Evolutionary conservation across 2,888 invertebrate species (phyloP).

Genomic region (Aphodius granarius): DNA sequence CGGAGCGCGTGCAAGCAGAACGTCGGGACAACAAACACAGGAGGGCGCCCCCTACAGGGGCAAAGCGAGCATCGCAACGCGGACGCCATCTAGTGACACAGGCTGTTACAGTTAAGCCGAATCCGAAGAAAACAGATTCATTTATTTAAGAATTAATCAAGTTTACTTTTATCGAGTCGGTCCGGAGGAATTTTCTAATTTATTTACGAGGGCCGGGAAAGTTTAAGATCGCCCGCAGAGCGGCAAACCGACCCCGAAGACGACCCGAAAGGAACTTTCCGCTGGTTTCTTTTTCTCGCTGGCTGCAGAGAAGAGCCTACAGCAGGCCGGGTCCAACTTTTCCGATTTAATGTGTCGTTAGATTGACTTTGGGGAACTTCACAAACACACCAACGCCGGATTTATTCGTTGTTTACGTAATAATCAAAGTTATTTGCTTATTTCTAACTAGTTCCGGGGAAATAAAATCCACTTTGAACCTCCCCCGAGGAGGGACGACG

Average conservation of each 20-base stretch:
- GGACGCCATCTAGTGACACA: not conserved
- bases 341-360: not conserved
- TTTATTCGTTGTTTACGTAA: not conserved
- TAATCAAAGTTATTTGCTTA: not conserved
- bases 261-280: not conserved
- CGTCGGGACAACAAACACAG: not conserved
- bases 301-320: not conserved
- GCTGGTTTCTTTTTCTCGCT: not conserved
- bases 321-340: not conserved
- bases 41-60: not conserved
- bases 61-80: not conserved
- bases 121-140: not conserved
- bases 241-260: not conserved
- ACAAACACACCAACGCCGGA: not conserved
- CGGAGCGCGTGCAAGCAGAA: not conserved
- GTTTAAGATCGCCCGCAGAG: slow-evolving; percentile 14
- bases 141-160: slow-evolving; percentile 29
- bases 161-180: slow-evolving; percentile 28
- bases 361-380: not conserved
- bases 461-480: not conserved
- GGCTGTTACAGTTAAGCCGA: not conserved
- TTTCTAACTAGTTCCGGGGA: not conserved
- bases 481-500: not conserved
- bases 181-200: slow-evolving; percentile 28
- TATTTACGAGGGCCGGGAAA: slow-evolving; percentile 28